Evolutionary conservation across 2,888 invertebrate genomes (phyloP), one percentile per base, ranked within the genome.

Genomic region (Acanthoscelides obtectus): DNA sequence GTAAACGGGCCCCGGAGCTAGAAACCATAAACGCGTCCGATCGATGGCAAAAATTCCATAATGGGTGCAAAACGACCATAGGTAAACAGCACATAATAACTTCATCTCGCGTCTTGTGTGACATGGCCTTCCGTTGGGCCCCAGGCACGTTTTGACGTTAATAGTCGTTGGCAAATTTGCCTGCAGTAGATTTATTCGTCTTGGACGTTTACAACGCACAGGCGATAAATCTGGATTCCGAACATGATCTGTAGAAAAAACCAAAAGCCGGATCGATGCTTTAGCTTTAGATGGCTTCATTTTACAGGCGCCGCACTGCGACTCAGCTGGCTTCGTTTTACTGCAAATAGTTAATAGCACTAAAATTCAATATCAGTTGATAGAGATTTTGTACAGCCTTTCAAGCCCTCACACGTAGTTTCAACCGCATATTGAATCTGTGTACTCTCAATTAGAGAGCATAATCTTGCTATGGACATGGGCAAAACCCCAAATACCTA

Each of bases 81-180:
- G 45, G 45, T 45, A 45, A 45, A 45, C 45, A 45, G n/a, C 25
- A 25, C 45, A 45, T 45, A 45, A 45, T 45, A 45, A 45, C 45
- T 45, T 45, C 45, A 45, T 45, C 12, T 12, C 45, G 45, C 12
- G 45, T n/a, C n/a, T n/a, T n/a, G 19, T 63, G 68, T 68, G 63
- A 25, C 27, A 45, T 45, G 63, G 64, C n/a, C n/a, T n/a, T 6
- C 45, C 8, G 45, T 64, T 66, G n/a, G 67, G 69, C 45, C 68
- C 70, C 72, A 68, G 68, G 68, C 19, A 22, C 45, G 45, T 45
- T 45, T 69, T 70, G 72, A 70, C 72, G 70, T 72, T 72, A 72
- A 72, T 72, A 68, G 72, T 67, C 64, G 22, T 22, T 22, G 65
- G 66, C 70, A 70, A 72, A 72, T 72, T 72, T 72, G 70, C 45